These are phyloP conservation scores for Tetraneura akinire DNA, from an alignment of 1,140 invertebrate species.

Conservation along the genomic window DNA sequence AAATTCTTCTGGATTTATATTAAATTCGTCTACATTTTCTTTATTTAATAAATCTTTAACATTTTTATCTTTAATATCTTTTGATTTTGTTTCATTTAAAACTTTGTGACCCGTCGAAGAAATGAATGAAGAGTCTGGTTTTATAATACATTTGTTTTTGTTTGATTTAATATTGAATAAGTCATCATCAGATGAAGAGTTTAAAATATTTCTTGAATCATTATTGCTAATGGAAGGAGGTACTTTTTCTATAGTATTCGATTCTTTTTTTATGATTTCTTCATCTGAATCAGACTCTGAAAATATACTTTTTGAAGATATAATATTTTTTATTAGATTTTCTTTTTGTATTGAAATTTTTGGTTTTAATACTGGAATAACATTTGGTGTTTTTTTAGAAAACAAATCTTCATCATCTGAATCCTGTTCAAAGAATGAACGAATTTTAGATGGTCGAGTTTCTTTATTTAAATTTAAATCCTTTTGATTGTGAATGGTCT, in stretches of 20 bases:
- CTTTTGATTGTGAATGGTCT: neutral
- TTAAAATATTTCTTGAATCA: neutral
- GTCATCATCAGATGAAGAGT: slow-evolving; percentile 44
- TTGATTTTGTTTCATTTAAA: neutral
- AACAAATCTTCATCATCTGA: slow-evolving; percentile 43
- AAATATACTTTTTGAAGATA: slow-evolving; percentile 9
- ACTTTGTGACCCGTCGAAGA: neutral
- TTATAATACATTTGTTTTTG: neutral
- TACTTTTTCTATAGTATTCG: neutral
- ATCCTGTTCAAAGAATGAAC: slow-evolving; percentile 22
- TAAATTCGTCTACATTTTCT: neutral
- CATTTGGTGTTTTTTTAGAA: neutral
- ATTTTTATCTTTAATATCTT: neutral
- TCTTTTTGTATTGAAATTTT: neutral
- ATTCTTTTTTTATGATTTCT: neutral
- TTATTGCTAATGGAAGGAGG: neutral
- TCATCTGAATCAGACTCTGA: slow-evolving; percentile 32
- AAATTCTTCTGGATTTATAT: neutral
- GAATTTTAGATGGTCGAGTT: neutral
- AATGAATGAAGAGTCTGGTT: neutral
- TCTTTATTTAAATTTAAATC: slow-evolving; percentile 1
- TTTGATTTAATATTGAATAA: slow-evolving; percentile 31
- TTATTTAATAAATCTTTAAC: neutral
- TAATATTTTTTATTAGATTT: neutral
- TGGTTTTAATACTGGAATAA: neutral